These are phyloP conservation scores for Pitangus sulphuratus DNA, from an alignment of 2,797 vertebrate genomes.

Conservation along the genomic window DNA sequence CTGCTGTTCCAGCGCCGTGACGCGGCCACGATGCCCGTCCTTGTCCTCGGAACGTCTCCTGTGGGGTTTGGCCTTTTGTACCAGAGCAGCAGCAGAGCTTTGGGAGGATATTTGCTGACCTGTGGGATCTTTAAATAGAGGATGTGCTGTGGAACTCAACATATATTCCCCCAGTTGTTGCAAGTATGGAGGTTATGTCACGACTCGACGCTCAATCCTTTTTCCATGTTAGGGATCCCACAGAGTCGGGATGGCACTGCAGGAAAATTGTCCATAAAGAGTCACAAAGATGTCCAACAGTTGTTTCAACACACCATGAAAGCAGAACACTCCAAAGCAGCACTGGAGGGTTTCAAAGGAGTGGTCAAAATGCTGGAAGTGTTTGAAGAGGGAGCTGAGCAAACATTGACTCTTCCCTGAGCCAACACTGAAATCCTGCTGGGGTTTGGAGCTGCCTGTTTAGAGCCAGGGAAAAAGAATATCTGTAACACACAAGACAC, in stretches of 20 bases:
- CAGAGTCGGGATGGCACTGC: fast-evolving
- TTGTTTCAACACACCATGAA: neutral
- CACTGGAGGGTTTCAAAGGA: neutral
- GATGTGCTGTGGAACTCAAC: neutral
- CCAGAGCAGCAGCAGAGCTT: neutral
- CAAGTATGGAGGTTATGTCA: fast-evolving
- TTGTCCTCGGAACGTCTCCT: neutral
- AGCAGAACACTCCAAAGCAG: neutral
- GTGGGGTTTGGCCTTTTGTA: neutral
- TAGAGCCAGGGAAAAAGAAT: neutral
- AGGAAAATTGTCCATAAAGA: fast-evolving
- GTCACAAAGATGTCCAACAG: fast-evolving
- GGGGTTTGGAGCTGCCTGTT: neutral
- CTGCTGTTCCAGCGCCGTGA: neutral
- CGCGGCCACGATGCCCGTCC: fast-evolving
- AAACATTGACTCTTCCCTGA: slow-evolving; percentile 11
- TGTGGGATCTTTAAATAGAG: neutral
- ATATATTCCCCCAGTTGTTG: neutral
- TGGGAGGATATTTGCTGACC: neutral
- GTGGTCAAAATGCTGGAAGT: neutral
- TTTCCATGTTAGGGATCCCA: neutral
- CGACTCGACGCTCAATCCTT: fast-evolving
- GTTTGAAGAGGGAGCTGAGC: slow-evolving; percentile 16
- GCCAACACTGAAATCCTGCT: neutral
- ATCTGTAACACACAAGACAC: neutral